A percentile compares a stretch with the other conserved stretches of the same genome.
Conservation (phyloP, 2,797 vertebrate genomes). For the Enteromius afrohamiltoni region DNA sequence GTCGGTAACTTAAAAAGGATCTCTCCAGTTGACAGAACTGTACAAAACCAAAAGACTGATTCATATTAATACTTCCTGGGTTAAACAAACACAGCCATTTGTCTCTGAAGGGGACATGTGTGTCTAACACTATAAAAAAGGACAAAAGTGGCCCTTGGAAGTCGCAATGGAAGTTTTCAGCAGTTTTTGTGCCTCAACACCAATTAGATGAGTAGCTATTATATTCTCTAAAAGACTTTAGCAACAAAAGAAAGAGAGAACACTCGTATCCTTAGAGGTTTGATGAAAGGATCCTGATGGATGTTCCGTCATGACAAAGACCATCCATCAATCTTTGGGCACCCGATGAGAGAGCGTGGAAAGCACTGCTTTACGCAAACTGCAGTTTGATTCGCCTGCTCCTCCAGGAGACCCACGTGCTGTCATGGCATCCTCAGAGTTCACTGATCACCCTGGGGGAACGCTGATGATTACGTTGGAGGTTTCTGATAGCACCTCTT, state of each 20-base stretch:
- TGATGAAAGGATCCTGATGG: constrained; percentile 63
- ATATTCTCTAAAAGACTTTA: constrained; percentile 54
- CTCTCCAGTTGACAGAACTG: constrained; percentile 22
- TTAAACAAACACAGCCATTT: constrained; percentile 55
- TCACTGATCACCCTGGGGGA: constrained; percentile 62
- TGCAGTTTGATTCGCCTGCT: constrained; percentile 71
- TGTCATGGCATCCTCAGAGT: constrained; percentile 65
- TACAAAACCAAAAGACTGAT: constrained; percentile 30
- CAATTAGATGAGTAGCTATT: constrained; percentile 68
- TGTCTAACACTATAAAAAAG: constrained; percentile 40
- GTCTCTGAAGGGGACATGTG: constrained; percentile 40
- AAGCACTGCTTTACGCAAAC: constrained; percentile 69
- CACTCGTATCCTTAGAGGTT: constrained; percentile 57
- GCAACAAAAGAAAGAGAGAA: constrained; percentile 52
- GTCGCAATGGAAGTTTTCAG: constrained; percentile 55
- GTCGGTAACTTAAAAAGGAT: constrained; percentile 1
- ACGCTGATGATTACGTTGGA: constrained; percentile 48
- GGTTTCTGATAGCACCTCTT: constrained; percentile 53
- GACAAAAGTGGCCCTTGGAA: constrained; percentile 55
- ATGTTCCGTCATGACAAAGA: constrained; percentile 62
- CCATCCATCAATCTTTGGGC: constrained; percentile 72
- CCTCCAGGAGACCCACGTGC: constrained; percentile 63
- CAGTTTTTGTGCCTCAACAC: constrained; percentile 56
- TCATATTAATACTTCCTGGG: constrained; percentile 29
- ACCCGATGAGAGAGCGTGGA: constrained; percentile 64